These are phyloP conservation scores for Grallaria varia DNA, from an alignment of 2,113 vertebrate species.

Conservation along the genomic window DNA sequence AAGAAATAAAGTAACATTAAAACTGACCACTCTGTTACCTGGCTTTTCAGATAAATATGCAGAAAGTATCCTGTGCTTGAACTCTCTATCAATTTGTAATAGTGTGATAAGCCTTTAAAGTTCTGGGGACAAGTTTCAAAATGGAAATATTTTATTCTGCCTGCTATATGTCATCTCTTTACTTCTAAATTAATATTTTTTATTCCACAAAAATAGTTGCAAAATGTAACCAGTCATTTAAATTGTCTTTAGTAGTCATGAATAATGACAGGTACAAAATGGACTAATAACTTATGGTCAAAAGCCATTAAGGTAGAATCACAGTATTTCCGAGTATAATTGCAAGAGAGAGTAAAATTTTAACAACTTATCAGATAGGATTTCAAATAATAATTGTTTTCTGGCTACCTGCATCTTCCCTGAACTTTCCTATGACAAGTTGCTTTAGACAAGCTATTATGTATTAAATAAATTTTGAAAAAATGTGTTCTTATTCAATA, in stretches of 20 bases:
- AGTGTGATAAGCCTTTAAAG: not conserved
- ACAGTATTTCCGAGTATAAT: not conserved
- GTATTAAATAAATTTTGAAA: not conserved
- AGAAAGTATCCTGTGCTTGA: not conserved
- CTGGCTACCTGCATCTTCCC: not conserved
- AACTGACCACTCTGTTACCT: not conserved
- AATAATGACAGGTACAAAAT: not conserved
- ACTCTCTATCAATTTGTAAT: not conserved
- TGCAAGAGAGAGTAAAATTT: not conserved
- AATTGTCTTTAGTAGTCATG: not conserved
- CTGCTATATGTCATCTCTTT: not conserved
- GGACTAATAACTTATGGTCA: not conserved
- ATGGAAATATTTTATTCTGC: not conserved
- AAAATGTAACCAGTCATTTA: not conserved
- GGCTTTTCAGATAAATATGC: not conserved
- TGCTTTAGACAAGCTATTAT: not conserved
- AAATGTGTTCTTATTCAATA: not conserved
- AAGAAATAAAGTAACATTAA: not conserved
- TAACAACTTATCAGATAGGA: not conserved
- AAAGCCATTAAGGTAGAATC: not conserved
- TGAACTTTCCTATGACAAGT: not conserved
- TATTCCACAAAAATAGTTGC: not conserved
- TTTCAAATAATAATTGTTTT: not conserved
- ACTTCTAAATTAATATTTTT: not conserved
- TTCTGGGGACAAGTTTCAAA: not conserved